Evolutionary conservation across 2,888 invertebrate species (phyloP).

Genomic region (Chrysomela aeneicollis): DNA sequence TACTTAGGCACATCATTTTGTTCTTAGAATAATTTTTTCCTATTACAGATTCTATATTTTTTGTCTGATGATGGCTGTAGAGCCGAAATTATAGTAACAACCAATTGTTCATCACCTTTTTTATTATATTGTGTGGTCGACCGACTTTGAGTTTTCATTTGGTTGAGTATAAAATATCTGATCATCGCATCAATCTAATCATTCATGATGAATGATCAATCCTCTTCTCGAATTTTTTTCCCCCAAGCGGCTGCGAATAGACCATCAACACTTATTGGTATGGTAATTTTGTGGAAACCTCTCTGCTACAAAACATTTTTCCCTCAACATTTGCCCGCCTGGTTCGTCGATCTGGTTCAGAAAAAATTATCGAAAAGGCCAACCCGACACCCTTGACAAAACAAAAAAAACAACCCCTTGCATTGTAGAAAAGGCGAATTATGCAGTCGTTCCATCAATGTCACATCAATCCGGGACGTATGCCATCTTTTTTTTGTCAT

Average conservation of each 20-base stretch:
- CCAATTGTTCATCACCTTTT: too few species aligned
- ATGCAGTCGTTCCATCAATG: conserved; percentile 37
- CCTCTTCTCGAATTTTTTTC: neutral
- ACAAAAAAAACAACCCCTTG: conserved; percentile 14
- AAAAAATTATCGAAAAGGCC: neutral
- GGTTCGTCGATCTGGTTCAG: neutral
- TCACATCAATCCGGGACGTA: conserved; percentile 28
- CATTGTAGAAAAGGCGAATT: conserved; percentile 32
- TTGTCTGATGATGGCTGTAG: too few species aligned
- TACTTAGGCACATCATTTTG: too few species aligned
- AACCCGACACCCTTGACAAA: conserved; percentile 3
- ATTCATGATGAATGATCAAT: too few species aligned
- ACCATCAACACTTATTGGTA: conserved; percentile 3
- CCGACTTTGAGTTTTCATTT: too few species aligned
- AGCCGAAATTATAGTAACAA: too few species aligned
- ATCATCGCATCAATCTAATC: too few species aligned
- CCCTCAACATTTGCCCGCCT: neutral
- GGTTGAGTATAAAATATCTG: too few species aligned
- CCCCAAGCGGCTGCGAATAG: neutral
- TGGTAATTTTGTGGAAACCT: neutral
- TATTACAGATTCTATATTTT: too few species aligned
- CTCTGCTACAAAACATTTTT: neutral
- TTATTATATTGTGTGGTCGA: too few species aligned
- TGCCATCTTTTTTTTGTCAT: conserved; percentile 29
- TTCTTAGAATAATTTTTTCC: too few species aligned